These are phyloP conservation scores for Arrhamphus sclerolepis DNA, from an alignment of 2,797 vertebrate species.

Conservation along the genomic window DNA sequence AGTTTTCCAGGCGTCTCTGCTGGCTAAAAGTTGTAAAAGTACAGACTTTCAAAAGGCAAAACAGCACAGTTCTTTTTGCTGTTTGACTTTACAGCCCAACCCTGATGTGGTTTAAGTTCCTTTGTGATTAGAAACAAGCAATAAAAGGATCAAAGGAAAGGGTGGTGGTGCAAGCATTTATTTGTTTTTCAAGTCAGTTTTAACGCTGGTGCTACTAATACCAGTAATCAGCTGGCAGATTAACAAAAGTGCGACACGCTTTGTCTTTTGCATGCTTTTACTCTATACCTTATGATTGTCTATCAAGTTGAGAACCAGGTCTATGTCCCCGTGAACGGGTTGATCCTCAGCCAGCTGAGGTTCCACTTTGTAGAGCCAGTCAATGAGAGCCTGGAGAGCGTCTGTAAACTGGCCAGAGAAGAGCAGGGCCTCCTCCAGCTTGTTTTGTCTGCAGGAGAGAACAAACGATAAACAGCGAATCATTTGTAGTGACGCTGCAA, in stretches of 20 bases:
- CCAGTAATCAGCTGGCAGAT: background rate
- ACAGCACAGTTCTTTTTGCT: background rate
- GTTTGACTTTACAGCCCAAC: slow-evolving; percentile 8
- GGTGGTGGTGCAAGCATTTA: background rate
- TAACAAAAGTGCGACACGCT: background rate
- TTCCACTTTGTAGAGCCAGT: slow-evolving; percentile 97
- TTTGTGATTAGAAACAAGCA: slow-evolving; percentile 29
- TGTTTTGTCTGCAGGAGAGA: slow-evolving; percentile 90
- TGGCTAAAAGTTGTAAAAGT: background rate
- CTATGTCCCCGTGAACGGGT: slow-evolving; percentile 96
- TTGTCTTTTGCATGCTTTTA: background rate
- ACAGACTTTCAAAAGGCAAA: background rate
- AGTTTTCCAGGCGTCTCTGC: background rate
- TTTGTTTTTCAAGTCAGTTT: slow-evolving; percentile 16
- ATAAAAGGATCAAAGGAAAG: slow-evolving; percentile 22
- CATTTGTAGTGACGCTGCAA: background rate
- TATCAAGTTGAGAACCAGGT: slow-evolving; percentile 97
- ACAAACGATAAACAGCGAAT: slow-evolving; percentile 18
- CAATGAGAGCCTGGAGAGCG: slow-evolving; percentile 96
- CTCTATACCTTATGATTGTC: slow-evolving; percentile 95
- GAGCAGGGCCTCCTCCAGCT: slow-evolving; percentile 95
- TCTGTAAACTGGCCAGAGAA: slow-evolving; percentile 99
- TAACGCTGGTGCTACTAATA: background rate
- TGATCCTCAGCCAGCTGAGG: slow-evolving; percentile 98
- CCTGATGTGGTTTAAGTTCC: slow-evolving; percentile 14